phyloP scores from a whole-genome alignment of 2,797 vertebrate species.

The Amazonetta brasiliensis region DNA sequence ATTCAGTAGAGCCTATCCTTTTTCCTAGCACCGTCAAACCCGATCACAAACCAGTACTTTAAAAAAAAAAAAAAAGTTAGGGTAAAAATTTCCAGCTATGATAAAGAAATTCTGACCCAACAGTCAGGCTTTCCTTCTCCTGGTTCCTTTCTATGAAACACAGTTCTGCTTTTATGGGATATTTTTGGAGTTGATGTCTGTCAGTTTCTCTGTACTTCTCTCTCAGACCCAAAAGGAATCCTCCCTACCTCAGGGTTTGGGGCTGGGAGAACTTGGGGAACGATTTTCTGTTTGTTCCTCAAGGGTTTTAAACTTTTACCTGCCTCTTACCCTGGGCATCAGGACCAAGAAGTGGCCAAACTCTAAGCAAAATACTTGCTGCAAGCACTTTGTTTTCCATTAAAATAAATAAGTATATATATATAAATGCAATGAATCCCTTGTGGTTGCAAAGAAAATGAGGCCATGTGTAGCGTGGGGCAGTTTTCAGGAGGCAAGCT shows the following conservation, averaged over 20 bases:
- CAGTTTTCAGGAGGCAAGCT: background rate
- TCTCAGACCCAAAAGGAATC: background rate
- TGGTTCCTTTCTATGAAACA: background rate
- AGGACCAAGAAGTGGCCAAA: background rate
- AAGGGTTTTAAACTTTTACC: background rate
- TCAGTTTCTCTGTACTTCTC: background rate
- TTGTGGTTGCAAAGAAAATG: background rate
- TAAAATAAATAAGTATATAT: no score
- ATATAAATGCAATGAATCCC: background rate
- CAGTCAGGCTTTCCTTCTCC: background rate
- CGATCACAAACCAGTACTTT: background rate
- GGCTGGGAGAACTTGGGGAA: background rate
- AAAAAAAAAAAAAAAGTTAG: background rate
- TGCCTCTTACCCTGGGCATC: background rate
- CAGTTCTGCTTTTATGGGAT: background rate
- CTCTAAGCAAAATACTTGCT: constrained; percentile 8
- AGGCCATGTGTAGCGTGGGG: background rate
- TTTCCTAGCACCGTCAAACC: fast-evolving
- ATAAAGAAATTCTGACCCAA: background rate
- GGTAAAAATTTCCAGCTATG: background rate
- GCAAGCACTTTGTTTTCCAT: background rate
- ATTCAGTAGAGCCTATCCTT: background rate
- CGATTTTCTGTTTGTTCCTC: constrained; percentile 4
- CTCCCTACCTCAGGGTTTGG: background rate
- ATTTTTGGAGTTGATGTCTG: background rate